Evolutionary conservation across 2,113 vertebrate genomes (phyloP).

Genomic region (Motacilla tschutschensis): DNA sequence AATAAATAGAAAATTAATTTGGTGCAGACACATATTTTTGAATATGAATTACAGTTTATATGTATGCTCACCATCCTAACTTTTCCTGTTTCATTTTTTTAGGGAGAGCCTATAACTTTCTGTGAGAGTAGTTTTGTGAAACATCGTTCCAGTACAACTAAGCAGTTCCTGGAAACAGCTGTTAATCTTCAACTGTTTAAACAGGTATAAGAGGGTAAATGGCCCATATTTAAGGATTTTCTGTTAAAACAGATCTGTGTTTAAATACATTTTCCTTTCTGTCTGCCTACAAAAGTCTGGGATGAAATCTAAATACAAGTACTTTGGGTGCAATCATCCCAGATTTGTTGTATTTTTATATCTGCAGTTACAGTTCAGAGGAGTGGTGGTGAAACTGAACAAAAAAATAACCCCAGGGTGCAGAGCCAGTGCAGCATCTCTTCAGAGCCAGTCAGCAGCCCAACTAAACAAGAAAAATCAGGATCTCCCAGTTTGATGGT

Average conservation of each 20-base stretch:
- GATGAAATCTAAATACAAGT: background rate
- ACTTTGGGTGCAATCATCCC: background rate
- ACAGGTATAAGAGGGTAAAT: conserved; percentile 80
- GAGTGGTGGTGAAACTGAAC: background rate
- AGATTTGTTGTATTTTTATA: background rate
- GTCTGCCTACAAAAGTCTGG: background rate
- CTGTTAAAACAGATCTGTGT: background rate
- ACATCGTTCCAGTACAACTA: conserved; percentile 90
- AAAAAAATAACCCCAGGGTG: background rate
- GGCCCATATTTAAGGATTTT: background rate
- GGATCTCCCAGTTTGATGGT: background rate
- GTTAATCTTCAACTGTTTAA: conserved; percentile 97
- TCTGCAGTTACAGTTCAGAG: background rate
- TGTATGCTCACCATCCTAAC: background rate
- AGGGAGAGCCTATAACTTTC: conserved; percentile 94
- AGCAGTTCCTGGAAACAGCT: conserved; percentile 90
- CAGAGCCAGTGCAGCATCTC: background rate
- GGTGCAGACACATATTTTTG: background rate
- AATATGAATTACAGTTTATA: background rate
- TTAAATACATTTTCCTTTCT: background rate
- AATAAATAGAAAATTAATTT: background rate
- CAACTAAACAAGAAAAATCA: background rate
- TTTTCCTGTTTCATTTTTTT: conserved; percentile 14
- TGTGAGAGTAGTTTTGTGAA: conserved; percentile 92
- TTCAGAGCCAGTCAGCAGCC: background rate